Evolutionary conservation across 1,140 invertebrate genomes (phyloP), one percentile per base, ranked within the genome.

Genomic region (Ridgeia piscesae): DNA sequence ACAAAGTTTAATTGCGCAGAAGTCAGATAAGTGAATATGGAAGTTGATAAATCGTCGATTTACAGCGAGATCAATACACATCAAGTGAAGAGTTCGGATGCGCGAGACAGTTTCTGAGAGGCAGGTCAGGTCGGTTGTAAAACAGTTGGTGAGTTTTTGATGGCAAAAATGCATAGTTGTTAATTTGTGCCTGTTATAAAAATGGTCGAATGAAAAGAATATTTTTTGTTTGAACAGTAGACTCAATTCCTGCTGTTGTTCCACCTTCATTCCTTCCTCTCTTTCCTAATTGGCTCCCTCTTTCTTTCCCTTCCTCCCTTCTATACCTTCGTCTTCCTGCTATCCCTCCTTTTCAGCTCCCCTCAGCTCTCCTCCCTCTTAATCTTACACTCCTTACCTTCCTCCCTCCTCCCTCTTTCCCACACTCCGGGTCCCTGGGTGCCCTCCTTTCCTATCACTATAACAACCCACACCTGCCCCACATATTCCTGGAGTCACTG

Each of bases 21-120:
- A 77, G 58, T 77, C 58, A 77, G 58, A 77, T 77, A 77, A 77
- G 58, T 77, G 58, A 77, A 77, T 77, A 77, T 77, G 58, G 58
- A 77, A 77, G 58, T 77, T 77, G 58, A 77, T 77, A 77, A 77
- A 77, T 77, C 17, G 58, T 77, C 27, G 58, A 77, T 77, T 77
- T 77, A 21, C 27, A 21, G 58, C 4, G 58, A 77, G 27, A 77
- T 77, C 58, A 77, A 77, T 77, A 77, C 58, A 77, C 27, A 31
- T 77, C 2, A 77, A 77, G 58, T 77, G 58, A 4, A 77, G 58
- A 21, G 58, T 9, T 2, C 27, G 27, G 14, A 2, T 77, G 27
- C 27, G 8, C 58, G 8, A 77, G 58, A 77, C 58, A 21, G 48
- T 42, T 4, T 4, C 11, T 4, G 42, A 42, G 42, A 42, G 42